These are phyloP conservation scores for Aeoliscus strigatus DNA, from an alignment of 2,797 vertebrate species.

Conservation along the genomic window DNA sequence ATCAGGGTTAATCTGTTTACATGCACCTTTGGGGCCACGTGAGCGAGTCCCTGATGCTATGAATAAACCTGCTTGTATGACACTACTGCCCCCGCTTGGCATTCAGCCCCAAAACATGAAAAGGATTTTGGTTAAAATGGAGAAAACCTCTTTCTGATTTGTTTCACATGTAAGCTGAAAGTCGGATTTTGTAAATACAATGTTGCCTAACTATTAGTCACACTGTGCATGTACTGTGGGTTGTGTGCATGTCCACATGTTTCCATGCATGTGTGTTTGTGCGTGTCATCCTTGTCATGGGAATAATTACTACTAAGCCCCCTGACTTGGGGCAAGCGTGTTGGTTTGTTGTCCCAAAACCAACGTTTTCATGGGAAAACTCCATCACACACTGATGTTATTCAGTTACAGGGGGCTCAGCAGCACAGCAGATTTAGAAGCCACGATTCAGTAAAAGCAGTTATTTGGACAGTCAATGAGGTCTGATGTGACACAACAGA, in stretches of 20 bases:
- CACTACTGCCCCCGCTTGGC: slow-evolving; percentile 1
- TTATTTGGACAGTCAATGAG: slow-evolving; percentile 28
- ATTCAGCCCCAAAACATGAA: not conserved
- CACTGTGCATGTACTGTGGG: slow-evolving; percentile 4
- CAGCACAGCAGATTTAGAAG: slow-evolving; percentile 28
- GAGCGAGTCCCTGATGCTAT: slow-evolving; percentile 9
- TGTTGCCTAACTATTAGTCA: not conserved
- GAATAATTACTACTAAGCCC: slow-evolving; percentile 38
- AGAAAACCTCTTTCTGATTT: no score
- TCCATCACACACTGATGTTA: slow-evolving; percentile 31
- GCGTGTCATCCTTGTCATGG: slow-evolving; percentile 38
- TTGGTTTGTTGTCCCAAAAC: slow-evolving; percentile 47
- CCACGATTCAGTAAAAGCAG: slow-evolving; percentile 37
- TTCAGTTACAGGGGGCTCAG: slow-evolving; percentile 34
- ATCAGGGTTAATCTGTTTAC: slow-evolving; percentile 38
- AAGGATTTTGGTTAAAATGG: no score
- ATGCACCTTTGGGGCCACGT: slow-evolving; percentile 15
- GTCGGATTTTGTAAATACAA: slow-evolving; percentile 1
- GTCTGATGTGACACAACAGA: slow-evolving; percentile 59
- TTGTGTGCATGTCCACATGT: slow-evolving; percentile 13
- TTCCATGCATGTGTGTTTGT: slow-evolving; percentile 23
- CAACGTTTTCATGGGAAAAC: slow-evolving; percentile 47
- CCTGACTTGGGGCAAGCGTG: slow-evolving; percentile 31
- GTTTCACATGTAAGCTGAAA: not conserved
- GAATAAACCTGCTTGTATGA: slow-evolving; percentile 26